Evolutionary conservation across 2,113 vertebrate genomes (phyloP), one percentile per base, ranked within the genome.

Genomic region (Nesoenas mayeri): DNA sequence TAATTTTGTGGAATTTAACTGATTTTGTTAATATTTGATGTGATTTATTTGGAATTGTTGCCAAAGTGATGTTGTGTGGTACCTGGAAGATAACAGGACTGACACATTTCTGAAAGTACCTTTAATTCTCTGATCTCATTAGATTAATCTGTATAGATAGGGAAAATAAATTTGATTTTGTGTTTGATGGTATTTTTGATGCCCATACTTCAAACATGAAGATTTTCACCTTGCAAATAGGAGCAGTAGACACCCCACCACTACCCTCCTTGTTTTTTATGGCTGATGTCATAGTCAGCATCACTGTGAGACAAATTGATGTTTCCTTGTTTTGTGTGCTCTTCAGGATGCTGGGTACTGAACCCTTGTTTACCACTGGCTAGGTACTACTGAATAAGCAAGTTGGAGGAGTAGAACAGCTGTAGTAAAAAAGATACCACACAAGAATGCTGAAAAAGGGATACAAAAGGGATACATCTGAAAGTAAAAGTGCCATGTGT

Each of bases 271-370:
- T 50, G 22, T 61, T 93, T 85, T 48, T 82, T 15, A 32, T 25
- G 6, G 21, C 24, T 12, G 22, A 15, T 50, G 28, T 29, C 18
- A 24, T 31, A 58, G 44, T 19, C 20, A 40, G 0, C 32, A 26
- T 64, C 2, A 0, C 13, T 87, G 22, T 16, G 42, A 72, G 12
- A 19, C 12, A 5, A 29, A 28, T 1, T 0, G 38, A 40, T 0
- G 1, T 58, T 74, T 94, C 73, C 38, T 48, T 67, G 13, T 8
- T 58, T 69, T 44, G 11, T 2, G 6, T 61, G 6, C n/a, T 74
- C 31, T 65, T 26, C 32, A 74, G 65, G 64, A 40, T 26, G 19
- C 9, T 53, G 14, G 26, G 53, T 53, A 31, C 36, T 16, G 50
- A 71, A 31, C 16, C 13, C 1, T 0, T 10, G 20, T 24, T 71